phyloP scores from a whole-genome alignment of 1,140 invertebrate genomes.

The Halyomorpha halys region DNA sequence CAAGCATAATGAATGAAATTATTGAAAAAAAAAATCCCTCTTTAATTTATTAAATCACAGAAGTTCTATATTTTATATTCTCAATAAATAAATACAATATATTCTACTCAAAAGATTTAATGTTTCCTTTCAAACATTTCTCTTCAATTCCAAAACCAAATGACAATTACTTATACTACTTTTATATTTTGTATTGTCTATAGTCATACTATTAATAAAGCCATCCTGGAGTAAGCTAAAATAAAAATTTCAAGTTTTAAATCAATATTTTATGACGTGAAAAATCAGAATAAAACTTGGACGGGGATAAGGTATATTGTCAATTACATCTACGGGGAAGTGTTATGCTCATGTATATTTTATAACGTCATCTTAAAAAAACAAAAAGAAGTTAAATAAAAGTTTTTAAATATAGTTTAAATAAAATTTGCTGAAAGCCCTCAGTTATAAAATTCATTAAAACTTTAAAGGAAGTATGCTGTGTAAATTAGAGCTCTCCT shows the following conservation, averaged over 20 bases:
- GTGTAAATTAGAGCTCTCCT: too few species aligned
- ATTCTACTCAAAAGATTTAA: background rate
- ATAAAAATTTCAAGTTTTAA: too few species aligned
- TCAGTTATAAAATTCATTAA: too few species aligned
- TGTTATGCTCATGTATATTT: too few species aligned
- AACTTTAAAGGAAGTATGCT: too few species aligned
- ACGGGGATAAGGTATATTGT: constrained; percentile 16
- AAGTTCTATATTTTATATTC: background rate
- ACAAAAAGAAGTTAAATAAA: too few species aligned
- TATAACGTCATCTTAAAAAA: too few species aligned
- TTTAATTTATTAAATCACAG: background rate
- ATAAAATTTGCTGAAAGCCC: too few species aligned
- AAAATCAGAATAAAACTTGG: background rate
- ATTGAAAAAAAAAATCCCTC: background rate
- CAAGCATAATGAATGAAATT: background rate
- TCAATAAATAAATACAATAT: background rate
- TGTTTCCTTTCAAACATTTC: background rate
- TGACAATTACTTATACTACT: constrained; percentile 1
- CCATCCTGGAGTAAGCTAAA: background rate
- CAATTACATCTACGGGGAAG: background rate
- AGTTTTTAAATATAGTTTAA: too few species aligned
- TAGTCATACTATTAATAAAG: constrained; percentile 5
- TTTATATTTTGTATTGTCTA: constrained; percentile 12
- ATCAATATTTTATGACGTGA: too few species aligned
- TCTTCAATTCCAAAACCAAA: background rate